Evolutionary conservation across 2,888 invertebrate genomes (phyloP).

Genomic region (Urechis unicinctus): DNA sequence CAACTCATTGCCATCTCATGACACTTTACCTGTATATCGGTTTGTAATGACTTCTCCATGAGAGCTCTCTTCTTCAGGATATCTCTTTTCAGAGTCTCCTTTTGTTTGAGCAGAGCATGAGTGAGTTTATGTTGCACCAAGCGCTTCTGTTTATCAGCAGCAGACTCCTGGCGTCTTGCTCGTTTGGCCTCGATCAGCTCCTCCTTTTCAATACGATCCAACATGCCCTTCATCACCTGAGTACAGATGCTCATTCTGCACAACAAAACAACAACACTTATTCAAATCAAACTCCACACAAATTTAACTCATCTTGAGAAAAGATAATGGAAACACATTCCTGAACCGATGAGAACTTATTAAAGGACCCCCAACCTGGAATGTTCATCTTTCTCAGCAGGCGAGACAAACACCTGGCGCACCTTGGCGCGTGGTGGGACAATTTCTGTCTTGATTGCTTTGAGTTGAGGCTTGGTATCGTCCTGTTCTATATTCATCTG

Average conservation of each 20-base stretch:
- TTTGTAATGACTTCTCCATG: conserved; percentile 63
- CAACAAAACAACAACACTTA: background rate
- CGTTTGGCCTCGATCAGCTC: conserved; percentile 38
- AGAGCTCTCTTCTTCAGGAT: conserved; percentile 83
- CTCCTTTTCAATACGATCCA: conserved; percentile 50
- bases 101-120: conserved; percentile 75
- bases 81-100: conserved; percentile 85
- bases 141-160: conserved; percentile 54
- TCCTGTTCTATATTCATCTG: conserved; percentile 44
- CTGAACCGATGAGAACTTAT: conserved; percentile 35
- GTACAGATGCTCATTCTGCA: conserved; percentile 41
- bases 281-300: too few relatives aligned
- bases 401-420: background rate
- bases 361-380: background rate
- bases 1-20: too few relatives aligned
- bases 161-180: conserved; percentile 40
- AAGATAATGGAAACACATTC: too few relatives aligned
- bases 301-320: too few relatives aligned
- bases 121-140: conserved; percentile 60
- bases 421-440: background rate
- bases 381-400: background rate
- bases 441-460: background rate
- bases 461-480: background rate
- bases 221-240: conserved; percentile 33
- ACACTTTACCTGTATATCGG: conserved; percentile 82